Conservation (phyloP, 2,888 invertebrate genomes). For the Spilarctia lutea region DNA sequence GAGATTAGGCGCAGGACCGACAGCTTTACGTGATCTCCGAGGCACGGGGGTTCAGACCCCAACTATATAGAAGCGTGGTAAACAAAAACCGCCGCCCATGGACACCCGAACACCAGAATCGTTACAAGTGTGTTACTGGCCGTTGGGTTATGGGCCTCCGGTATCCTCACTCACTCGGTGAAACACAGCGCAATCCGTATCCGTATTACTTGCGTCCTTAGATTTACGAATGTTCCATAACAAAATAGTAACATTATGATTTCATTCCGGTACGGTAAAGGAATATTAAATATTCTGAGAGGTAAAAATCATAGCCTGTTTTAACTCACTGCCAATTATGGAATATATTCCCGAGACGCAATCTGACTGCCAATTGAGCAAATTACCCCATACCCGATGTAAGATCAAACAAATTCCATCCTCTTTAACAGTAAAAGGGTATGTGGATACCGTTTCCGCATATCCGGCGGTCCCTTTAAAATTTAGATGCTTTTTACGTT, state of each 20-base stretch:
- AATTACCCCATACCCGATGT: slow-evolving; percentile 2
- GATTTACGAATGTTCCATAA: background rate
- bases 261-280: background rate
- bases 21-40: no score
- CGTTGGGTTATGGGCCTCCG: no score
- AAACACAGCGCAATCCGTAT: no score
- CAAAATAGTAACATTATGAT: background rate
- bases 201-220: background rate
- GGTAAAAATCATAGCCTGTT: background rate
- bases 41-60: no score
- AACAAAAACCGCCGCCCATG: no score
- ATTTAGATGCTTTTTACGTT: background rate
- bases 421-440: background rate
- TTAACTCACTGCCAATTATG: slow-evolving; percentile 2
- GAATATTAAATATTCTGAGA: background rate
- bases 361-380: background rate
- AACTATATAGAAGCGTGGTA: no score
- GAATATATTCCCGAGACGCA: slow-evolving; percentile 13
- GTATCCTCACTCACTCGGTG: no score
- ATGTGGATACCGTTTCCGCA: background rate
- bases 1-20: no score
- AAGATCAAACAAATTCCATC: slow-evolving; percentile 3
- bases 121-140: no score
- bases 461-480: slow-evolving; percentile 6
- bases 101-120: no score